Evolutionary conservation across 2,888 invertebrate genomes (phyloP), one percentile per base, ranked within the genome.

Genomic region (Zele albiditarsus): DNA sequence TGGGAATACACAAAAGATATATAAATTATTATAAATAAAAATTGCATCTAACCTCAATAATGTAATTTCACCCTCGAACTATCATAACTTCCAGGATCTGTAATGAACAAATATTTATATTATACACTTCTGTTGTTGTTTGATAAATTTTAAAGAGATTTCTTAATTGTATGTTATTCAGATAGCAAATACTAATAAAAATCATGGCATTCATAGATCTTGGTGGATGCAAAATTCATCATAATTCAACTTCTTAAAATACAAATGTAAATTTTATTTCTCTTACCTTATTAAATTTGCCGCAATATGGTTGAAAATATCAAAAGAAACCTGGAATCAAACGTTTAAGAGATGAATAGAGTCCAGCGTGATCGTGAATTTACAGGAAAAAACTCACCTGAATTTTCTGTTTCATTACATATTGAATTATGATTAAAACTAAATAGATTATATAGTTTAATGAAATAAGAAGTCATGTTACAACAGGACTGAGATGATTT

Each of bases 101-200:
- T 72, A 57, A 72, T 53, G n/a, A 66, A 74, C n/a, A 27, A 71
- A 33, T 57, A 53, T 33, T 2, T 1, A 28, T n/a, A n/a, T n/a
- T n/a, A 31, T 42, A 16, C n/a, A 63, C 14, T 16, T n/a, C 14
- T n/a, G 4, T 20, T 14, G 1, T 27, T 14, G 42, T 46, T 68
- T 67, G n/a, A 5, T 8, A 14, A 14, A 53, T 16, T 4, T 53
- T 20, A 6, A 4, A 8, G 23, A 60, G 38, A 67, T 42, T 33
- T 58, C 8, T 10, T 4, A 3, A 10, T n/a, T 46, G 4, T 38
- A 33, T 33, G 8, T 33, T 20, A 58, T 12, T 83, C 83, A 83
- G 82, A 79, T 82, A 83, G 82, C 83, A 83, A 83, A 83, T 83
- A 83, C 81, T 75, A 46, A 68, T 27, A 65, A 76, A 74, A 83